Percentiles rank a stretch among this genome's conserved stretches.
Evolutionary conservation across 53 echinoderm and acorn worm genomes (phyloP).

Genomic region (Echinometra lucunter): DNA sequence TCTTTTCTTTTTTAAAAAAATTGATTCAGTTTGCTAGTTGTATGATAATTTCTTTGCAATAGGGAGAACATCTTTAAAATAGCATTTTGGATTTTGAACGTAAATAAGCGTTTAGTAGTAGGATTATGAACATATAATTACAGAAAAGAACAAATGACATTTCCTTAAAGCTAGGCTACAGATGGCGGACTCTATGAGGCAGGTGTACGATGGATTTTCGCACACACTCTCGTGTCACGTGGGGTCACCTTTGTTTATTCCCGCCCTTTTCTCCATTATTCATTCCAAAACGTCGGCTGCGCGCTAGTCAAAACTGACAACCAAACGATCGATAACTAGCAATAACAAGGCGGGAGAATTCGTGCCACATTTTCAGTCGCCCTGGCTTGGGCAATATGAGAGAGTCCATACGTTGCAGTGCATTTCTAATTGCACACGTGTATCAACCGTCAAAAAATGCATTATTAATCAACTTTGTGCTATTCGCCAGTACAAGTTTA

Average conservation of each 20-base stretch:
- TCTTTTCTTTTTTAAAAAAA: too few species aligned
- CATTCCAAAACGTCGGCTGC: conserved; percentile 16
- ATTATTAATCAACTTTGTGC: not conserved
- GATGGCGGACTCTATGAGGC: not conserved
- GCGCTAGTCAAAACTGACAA: not conserved
- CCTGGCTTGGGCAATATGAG: not conserved
- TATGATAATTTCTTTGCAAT: too few species aligned
- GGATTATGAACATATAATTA: not conserved
- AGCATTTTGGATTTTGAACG: too few species aligned
- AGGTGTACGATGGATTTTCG: not conserved
- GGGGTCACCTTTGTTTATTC: conserved; percentile 22
- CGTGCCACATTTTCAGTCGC: not conserved
- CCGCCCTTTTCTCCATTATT: conserved; percentile 19
- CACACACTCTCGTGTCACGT: not conserved
- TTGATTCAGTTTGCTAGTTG: too few species aligned
- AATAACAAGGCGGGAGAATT: not conserved
- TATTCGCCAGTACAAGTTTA: not conserved
- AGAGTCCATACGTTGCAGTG: not conserved
- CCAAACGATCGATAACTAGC: not conserved
- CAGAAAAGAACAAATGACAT: not conserved
- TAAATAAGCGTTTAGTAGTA: not conserved
- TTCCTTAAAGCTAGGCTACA: conserved; percentile 23
- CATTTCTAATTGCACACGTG: not conserved
- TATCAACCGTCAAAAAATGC: not conserved
- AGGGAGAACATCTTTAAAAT: too few species aligned